Evolutionary conservation across 2,888 invertebrate species (phyloP).

Genomic region (Anaspis maculata): DNA sequence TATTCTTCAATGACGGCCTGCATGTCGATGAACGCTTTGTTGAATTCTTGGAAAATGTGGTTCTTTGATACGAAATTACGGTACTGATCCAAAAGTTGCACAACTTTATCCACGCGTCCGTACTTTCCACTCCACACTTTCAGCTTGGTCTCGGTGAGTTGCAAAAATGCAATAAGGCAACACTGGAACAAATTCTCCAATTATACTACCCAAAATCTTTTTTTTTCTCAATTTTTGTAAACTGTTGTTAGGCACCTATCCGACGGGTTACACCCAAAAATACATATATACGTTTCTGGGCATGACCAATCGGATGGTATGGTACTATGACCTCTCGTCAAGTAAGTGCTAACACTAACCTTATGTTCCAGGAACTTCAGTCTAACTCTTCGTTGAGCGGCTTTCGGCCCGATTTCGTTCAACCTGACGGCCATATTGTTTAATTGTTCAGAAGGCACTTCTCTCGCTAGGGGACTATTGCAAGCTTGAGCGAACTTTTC

Average conservation of each 20-base stretch:
- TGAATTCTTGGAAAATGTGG: constrained; percentile 89
- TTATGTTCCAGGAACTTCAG: constrained; percentile 89
- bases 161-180: constrained; percentile 86
- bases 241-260: too few species aligned
- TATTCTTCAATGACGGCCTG: constrained; percentile 87
- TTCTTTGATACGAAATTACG: constrained; percentile 88
- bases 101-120: constrained; percentile 73
- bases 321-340: too few species aligned
- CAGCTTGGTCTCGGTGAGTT: constrained; percentile 82
- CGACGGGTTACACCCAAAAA: too few species aligned
- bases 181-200: constrained; percentile 47
- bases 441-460: constrained; percentile 72
- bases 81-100: constrained; percentile 79
- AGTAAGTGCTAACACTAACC: constrained; percentile 38
- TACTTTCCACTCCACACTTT: constrained; percentile 86
- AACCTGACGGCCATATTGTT: constrained; percentile 73
- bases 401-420: constrained; percentile 63
- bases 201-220: constrained; percentile 2
- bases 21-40: constrained; percentile 85
- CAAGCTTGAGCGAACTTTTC: constrained; percentile 71
- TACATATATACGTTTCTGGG: too few species aligned
- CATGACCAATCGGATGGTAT: too few species aligned
- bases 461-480: constrained; percentile 56
- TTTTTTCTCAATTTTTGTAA: too few species aligned
- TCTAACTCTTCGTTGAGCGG: constrained; percentile 73